A percentile compares a stretch with the other conserved stretches of the same genome.
Evolutionary conservation across 2,888 invertebrate species (phyloP).

Genomic region (Subacronicta megacephala): DNA sequence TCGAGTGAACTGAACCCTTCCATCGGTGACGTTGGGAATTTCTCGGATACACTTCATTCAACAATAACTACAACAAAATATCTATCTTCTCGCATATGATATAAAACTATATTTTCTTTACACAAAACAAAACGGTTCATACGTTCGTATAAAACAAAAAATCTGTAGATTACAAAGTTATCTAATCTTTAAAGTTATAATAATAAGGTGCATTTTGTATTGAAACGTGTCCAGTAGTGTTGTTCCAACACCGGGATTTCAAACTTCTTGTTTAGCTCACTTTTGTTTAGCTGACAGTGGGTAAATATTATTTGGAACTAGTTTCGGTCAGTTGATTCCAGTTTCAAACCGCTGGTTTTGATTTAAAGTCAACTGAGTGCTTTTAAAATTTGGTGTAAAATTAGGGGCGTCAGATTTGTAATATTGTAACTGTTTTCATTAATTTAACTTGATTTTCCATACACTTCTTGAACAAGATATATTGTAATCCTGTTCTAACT

Average conservation of each 20-base stretch:
- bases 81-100: constrained; percentile 17
- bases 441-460: neutral
- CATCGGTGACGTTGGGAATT: constrained; percentile 38
- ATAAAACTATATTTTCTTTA: constrained; percentile 39
- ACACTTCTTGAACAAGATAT: too few species aligned
- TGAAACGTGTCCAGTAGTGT: constrained; percentile 31
- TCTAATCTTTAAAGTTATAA: constrained; percentile 26
- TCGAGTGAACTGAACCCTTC: constrained; percentile 44
- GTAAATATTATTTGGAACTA: constrained; percentile 80
- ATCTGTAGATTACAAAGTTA: neutral
- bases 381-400: constrained; percentile 33
- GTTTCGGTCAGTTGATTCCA: constrained; percentile 73
- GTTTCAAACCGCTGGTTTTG: constrained; percentile 72
- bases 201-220: constrained; percentile 56
- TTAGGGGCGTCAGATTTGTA: constrained; percentile 18
- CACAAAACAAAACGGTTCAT: constrained; percentile 20
- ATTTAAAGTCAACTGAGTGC: constrained; percentile 64
- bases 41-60: constrained; percentile 45
- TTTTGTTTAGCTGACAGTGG: constrained; percentile 76
- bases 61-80: constrained; percentile 27
- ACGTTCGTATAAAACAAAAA: constrained; percentile 46
- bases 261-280: constrained; percentile 73
- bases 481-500: too few species aligned
- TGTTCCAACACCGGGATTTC: constrained; percentile 57
- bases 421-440: constrained; percentile 12